Percentiles rank a stretch among this genome's conserved stretches.
These are phyloP conservation scores for Erythrocebus patas DNA, from an alignment of 2,113 vertebrate genomes.

Conservation along the genomic window DNA sequence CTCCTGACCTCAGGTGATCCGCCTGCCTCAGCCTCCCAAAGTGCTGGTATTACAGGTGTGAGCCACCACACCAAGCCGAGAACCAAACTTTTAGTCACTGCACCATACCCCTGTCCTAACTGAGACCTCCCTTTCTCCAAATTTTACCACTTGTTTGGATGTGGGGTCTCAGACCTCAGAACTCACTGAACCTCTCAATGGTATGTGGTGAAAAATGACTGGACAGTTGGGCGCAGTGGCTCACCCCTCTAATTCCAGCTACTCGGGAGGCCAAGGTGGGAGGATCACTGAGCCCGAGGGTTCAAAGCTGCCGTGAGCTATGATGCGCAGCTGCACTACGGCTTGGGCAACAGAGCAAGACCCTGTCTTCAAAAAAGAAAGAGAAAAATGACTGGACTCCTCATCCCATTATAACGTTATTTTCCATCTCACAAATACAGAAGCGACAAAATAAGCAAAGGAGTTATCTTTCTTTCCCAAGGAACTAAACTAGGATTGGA, in stretches of 20 bases:
- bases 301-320: too few species aligned
- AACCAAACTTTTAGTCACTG: background rate
- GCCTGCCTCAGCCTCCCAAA: too few species aligned
- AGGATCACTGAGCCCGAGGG: too few species aligned
- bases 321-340: too few species aligned
- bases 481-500: background rate
- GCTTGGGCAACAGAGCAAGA: too few species aligned
- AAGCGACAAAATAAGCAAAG: background rate
- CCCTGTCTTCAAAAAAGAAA: too few species aligned
- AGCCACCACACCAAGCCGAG: background rate
- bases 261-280: too few species aligned
- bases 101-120: background rate
- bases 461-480: background rate
- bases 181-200: background rate
- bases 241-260: too few species aligned
- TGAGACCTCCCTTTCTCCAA: background rate
- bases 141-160: background rate
- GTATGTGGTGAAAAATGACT: background rate
- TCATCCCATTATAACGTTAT: background rate
- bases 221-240: too few species aligned
- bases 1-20: too few species aligned
- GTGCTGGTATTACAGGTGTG: too few species aligned
- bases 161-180: background rate
- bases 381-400: background rate
- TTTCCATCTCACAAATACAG: background rate